These are phyloP conservation scores for Sarcophaga carnaria DNA, from an alignment of 2,888 invertebrate genomes.

Conservation along the genomic window DNA sequence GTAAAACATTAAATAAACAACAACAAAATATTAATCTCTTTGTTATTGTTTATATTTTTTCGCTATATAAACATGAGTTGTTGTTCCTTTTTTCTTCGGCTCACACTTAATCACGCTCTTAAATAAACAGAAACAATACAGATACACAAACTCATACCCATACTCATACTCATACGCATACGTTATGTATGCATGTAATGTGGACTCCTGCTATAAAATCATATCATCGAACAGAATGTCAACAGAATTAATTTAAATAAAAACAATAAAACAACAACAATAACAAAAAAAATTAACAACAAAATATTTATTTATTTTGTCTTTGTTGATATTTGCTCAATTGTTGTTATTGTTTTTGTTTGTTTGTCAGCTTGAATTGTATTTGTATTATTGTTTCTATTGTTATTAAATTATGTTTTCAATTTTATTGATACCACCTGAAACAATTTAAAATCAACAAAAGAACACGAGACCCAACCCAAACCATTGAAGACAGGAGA, in stretches of 20 bases:
- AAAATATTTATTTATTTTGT: not conserved
- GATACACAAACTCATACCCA: not conserved
- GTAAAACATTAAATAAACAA: not conserved
- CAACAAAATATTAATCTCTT: not conserved
- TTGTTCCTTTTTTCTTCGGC: not conserved
- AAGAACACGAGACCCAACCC: not conserved
- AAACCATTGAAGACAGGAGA: no score
- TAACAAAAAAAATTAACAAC: not conserved
- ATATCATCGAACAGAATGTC: constrained; percentile 45
- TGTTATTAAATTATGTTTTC: constrained; percentile 54
- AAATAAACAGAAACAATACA: not conserved
- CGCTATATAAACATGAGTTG: not conserved
- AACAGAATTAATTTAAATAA: constrained; percentile 58
- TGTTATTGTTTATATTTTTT: not conserved
- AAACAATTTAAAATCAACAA: constrained; percentile 29
- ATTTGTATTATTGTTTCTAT: constrained; percentile 20
- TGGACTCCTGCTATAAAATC: not conserved
- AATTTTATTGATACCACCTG: constrained; percentile 55
- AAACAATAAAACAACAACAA: constrained; percentile 36
- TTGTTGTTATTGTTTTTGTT: constrained; percentile 40
- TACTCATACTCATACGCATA: not conserved
- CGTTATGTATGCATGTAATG: not conserved
- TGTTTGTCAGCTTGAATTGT: constrained; percentile 9
- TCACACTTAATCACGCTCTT: not conserved
- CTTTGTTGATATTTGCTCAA: not conserved